Evolutionary conservation across 2,113 vertebrate genomes (phyloP), one percentile per base, ranked within the genome.

Genomic region (Hippocampus zosterae): DNA sequence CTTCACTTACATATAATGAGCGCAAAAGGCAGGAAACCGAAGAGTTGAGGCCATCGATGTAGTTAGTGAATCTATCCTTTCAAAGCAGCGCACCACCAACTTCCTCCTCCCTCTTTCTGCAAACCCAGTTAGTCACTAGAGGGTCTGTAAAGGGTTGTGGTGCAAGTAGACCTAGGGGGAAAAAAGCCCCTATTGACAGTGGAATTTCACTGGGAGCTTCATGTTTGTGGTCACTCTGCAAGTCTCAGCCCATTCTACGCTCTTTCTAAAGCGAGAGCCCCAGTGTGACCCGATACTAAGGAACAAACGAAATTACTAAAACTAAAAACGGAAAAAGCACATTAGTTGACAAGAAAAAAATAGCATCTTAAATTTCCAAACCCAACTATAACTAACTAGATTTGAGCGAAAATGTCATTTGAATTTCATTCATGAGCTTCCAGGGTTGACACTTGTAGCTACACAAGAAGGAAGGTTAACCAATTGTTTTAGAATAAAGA

Each of bases 171-270:
- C 71, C 37, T 69, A 81, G 83, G 80, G 70, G 73, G 81, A 81
- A 81, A 80, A 89, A 87, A 87, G 79, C 74, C 84, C 85, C 88
- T 75, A 75, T 77, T 85, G 88, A 88, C 67, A 33, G 71, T 77
- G 77, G 77, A 81, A 71, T 86, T 86, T 87, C 72, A 83, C 79
- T 70, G 75, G 48, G 23, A 82, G 70, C 67, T 29, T 74, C 66
- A 79, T 72, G 74, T 79, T 79, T 84, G 78, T 60, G 81, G 86
- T 82, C 79, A 63, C 61, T 79, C 3, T 9, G 46, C 76, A 65
- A 79, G 61, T 16, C 63, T 72, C 67, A 67, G 82, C 78, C 69
- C 52, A 50, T 68, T 74, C 75, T 62, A 60, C 60, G 62, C 57
- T 70, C 66, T 50, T 61, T 70, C 25, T 55, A 27, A 50, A 52